These are phyloP conservation scores for Girardinus metallicus DNA, from an alignment of 2,797 vertebrate species.

Conservation along the genomic window DNA sequence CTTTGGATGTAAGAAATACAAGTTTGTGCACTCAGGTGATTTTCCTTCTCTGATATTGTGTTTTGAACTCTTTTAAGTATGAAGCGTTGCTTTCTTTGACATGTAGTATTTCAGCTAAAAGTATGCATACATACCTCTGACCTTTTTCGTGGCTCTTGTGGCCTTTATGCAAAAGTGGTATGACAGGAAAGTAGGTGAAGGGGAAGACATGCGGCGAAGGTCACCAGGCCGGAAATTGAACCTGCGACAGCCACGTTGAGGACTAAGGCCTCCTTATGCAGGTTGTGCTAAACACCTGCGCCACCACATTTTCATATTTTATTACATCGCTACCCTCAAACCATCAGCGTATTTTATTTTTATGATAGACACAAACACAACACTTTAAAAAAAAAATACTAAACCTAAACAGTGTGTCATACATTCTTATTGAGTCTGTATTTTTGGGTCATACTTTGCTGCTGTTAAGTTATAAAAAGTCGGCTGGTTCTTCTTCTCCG, in stretches of 20 bases:
- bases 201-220: too few relatives aligned
- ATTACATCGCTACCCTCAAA: not conserved
- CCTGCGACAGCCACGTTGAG: too few relatives aligned
- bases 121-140: not conserved
- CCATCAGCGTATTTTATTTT: not conserved
- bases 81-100: not conserved
- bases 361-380: not conserved
- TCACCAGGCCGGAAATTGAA: too few relatives aligned
- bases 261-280: too few relatives aligned
- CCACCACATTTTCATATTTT: not conserved
- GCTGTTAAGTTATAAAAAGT: not conserved
- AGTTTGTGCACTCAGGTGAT: not conserved
- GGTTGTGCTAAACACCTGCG: too few relatives aligned
- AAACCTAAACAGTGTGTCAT: not conserved
- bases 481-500: too few relatives aligned
- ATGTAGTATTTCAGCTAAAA: not conserved
- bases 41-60: not conserved
- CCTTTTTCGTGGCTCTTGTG: not conserved
- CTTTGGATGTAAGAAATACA: not conserved
- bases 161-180: too few relatives aligned
- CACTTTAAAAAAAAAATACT: too few relatives aligned
- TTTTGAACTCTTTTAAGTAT: not conserved
- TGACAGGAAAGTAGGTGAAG: too few relatives aligned
- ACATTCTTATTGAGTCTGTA: not conserved
- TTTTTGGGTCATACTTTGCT: not conserved